Evolutionary conservation across 2,113 vertebrate species (phyloP), one percentile per base, ranked within the genome.

Genomic region (Ammodytes marinus): DNA sequence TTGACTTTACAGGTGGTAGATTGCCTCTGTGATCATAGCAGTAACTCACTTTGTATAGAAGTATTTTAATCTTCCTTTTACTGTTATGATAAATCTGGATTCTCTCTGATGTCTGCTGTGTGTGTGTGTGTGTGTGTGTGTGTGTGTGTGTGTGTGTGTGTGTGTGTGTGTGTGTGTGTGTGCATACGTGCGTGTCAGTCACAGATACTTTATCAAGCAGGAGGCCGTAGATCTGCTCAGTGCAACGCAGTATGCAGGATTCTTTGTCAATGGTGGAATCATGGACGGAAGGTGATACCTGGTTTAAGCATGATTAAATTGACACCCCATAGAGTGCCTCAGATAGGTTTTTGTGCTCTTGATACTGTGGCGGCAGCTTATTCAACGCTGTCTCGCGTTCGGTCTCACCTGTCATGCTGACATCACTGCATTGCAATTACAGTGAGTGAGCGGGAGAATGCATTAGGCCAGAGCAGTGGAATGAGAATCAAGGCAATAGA

Each of bases 281-380:
- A 88, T 91, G 73, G 63, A 84, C 27, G 90, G 71, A 95, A 95
- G 87, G 79, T 85, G 93, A 95, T 93, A 95, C 91, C 90, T 80
- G 92, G 88, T 88, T 93, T 83, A 91, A 89, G 86, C 90, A 92
- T 93, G 92, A 94, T 94, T 95, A 95, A 95, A 95, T 90, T 94
- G 94, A 95, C 94, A 94, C 94, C 94, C 91, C 94, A 92, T 88
- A 92, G 91, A 94, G 91, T 91, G 94, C 89, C 93, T 94, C 91
- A 74, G 91, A 89, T 91, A 79, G 87, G 87, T 91, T 93, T 92
- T 89, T 90, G 89, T 88, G 89, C 83, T 87, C 86, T 88, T 87
- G 90, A 92, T 91, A 92, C 94, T 66, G 72, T 65, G 73, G 82
- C 82, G 69, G 89, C 90, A 81, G 88, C 89, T 95, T 94, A 93